Evolutionary conservation across 2,888 invertebrate genomes (phyloP).

Genomic region (Petrolisthes manimaculis): DNA sequence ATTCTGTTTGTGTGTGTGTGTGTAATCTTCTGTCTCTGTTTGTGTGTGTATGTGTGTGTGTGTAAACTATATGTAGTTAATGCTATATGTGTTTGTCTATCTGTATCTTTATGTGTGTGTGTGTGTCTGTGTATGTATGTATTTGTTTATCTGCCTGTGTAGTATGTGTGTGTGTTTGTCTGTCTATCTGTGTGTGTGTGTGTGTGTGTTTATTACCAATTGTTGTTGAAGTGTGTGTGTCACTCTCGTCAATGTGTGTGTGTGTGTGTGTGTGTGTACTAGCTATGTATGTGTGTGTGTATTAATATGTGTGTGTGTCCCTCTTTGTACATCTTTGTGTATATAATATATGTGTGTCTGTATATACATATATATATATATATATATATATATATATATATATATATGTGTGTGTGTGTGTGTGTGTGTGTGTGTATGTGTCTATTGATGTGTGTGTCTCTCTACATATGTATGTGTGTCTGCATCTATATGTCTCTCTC

Average conservation of each 20-base stretch:
- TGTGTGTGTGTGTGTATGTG: slow-evolving; percentile 2
- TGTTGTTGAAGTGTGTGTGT: neutral
- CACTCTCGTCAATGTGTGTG: neutral
- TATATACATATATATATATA: neutral
- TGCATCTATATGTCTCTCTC: neutral
- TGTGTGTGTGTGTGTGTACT: neutral
- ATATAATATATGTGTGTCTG: slow-evolving; percentile 12
- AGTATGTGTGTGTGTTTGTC: neutral
- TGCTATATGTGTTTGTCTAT: neutral
- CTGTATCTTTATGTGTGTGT: neutral
- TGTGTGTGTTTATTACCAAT: neutral
- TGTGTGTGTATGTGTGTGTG: slow-evolving; percentile 2
- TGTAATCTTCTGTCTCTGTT: slow-evolving; percentile 2
- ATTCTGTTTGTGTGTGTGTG: slow-evolving; percentile 12
- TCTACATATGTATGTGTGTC: neutral
- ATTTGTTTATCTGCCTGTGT: neutral
- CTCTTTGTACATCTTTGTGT: neutral
- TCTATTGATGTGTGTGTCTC: neutral
- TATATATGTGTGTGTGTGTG: neutral
- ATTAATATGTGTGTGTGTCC: neutral
- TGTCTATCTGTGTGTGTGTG: neutral
- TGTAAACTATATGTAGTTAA: neutral
- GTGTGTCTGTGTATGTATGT: neutral
- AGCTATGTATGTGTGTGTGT: slow-evolving; percentile 3
- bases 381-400: neutral